Conservation (phyloP, 2,888 invertebrate genomes). For the Epiblema foenella region DNA sequence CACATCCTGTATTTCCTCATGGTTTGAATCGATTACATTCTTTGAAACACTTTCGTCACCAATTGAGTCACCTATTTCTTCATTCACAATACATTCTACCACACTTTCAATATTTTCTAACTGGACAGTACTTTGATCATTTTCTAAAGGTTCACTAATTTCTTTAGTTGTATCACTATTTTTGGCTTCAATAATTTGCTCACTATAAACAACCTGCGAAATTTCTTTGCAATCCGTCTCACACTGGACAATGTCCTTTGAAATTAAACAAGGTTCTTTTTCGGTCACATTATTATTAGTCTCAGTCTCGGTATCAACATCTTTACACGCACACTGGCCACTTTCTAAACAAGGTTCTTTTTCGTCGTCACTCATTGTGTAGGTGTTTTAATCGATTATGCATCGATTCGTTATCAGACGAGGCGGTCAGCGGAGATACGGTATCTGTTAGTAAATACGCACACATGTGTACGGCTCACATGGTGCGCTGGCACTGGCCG, state of each 20-base stretch:
- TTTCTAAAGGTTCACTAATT: constrained; percentile 7
- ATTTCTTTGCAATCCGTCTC: constrained; percentile 41
- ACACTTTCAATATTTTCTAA: constrained; percentile 46
- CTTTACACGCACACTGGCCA: constrained; percentile 32
- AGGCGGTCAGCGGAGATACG: constrained; percentile 60
- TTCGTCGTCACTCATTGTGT: constrained; percentile 68
- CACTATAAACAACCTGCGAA: constrained; percentile 43
- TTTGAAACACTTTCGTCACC: constrained; percentile 36
- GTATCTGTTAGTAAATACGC: constrained; percentile 53
- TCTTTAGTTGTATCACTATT: constrained; percentile 7
- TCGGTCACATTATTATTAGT: constrained; percentile 50
- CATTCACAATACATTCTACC: constrained; percentile 29
- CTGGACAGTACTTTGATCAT: constrained; percentile 24
- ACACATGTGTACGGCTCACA: constrained; percentile 51
- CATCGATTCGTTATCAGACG: constrained; percentile 56
- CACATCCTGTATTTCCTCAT: constrained; percentile 27
- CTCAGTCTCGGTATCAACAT: constrained; percentile 34
- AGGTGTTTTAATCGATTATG: constrained; percentile 28
- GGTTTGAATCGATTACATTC: constrained; percentile 25
- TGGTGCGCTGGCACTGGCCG: constrained; percentile 57
- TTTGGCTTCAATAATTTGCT: constrained; percentile 15
- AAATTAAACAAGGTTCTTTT: constrained; percentile 50
- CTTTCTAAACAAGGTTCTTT: constrained; percentile 49
- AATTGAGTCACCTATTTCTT: constrained; percentile 41
- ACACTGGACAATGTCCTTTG: constrained; percentile 44